phyloP scores from a whole-genome alignment of 2,888 invertebrate species.

The Petrolisthes cinctipes region DNA sequence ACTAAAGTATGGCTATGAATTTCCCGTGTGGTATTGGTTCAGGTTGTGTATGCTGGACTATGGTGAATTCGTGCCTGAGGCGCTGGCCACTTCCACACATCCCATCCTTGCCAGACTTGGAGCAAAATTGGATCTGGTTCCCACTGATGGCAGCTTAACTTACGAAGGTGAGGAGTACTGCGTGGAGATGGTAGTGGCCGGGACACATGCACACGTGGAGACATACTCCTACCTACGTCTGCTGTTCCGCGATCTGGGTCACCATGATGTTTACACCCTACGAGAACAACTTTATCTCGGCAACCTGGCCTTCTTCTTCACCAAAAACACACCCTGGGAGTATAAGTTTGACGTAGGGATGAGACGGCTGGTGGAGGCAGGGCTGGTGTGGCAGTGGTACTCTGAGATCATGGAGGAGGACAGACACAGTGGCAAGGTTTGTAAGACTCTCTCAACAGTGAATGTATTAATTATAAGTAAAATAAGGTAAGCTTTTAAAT shows the following conservation, averaged over 20 bases:
- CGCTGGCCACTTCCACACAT: conserved; percentile 27
- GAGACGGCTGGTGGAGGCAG: no score
- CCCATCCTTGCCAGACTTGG: conserved; percentile 11
- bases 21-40: neutral
- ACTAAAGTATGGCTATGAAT: no score
- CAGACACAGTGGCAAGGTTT: no score
- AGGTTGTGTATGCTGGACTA: conserved; percentile 45
- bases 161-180: conserved; percentile 23
- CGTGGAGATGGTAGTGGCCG: conserved; percentile 27
- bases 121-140: conserved; percentile 25
- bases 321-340: no score
- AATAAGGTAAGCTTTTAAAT: no score
- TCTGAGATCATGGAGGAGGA: conserved; percentile 34
- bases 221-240: conserved; percentile 30
- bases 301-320: no score
- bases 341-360: no score
- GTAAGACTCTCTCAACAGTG: no score
- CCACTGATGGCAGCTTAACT: neutral
- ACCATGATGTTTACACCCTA: conserved; percentile 15
- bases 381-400: conserved; percentile 45
- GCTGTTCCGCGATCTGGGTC: conserved; percentile 19
- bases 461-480: no score
- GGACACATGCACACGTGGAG: conserved; percentile 9
- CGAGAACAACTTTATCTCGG: conserved; percentile 5
- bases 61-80: conserved; percentile 41